Percentiles rank a stretch among this genome's conserved stretches.
phyloP scores from a whole-genome alignment of 2,113 vertebrate species.

The Sarotherodon lohbergeri region DNA sequence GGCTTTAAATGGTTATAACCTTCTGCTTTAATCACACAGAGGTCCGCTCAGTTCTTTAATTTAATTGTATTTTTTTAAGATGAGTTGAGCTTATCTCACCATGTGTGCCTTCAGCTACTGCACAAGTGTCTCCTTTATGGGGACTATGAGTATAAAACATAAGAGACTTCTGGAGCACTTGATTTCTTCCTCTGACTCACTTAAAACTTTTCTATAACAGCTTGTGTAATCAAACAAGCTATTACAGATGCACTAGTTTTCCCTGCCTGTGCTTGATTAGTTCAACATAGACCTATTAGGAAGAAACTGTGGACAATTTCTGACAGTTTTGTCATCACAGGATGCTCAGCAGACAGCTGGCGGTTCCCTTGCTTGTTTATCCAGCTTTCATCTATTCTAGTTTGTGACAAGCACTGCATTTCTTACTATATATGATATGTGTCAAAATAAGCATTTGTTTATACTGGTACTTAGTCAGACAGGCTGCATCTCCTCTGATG shows the following conservation, averaged over 20 bases:
- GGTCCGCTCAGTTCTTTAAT: background rate
- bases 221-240: background rate
- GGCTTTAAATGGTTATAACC: background rate
- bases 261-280: background rate
- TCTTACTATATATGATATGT: background rate
- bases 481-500: background rate
- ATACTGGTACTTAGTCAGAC: background rate
- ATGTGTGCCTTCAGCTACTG: background rate
- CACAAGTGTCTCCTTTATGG: background rate
- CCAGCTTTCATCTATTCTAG: conserved; percentile 8
- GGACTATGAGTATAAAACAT: background rate
- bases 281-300: background rate
- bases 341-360: conserved; percentile 16
- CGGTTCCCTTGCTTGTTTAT: conserved; percentile 9
- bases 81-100: background rate
- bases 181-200: background rate
- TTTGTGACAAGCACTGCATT: background rate
- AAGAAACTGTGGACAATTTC: background rate
- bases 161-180: background rate
- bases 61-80: background rate
- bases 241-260: background rate
- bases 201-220: background rate
- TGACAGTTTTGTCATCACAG: background rate
- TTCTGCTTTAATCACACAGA: background rate
- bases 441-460: background rate